A percentile compares a stretch with the other conserved stretches of the same genome.
phyloP scores from a whole-genome alignment of 2,113 vertebrate species.

The Brachypodius melanocephalos region DNA sequence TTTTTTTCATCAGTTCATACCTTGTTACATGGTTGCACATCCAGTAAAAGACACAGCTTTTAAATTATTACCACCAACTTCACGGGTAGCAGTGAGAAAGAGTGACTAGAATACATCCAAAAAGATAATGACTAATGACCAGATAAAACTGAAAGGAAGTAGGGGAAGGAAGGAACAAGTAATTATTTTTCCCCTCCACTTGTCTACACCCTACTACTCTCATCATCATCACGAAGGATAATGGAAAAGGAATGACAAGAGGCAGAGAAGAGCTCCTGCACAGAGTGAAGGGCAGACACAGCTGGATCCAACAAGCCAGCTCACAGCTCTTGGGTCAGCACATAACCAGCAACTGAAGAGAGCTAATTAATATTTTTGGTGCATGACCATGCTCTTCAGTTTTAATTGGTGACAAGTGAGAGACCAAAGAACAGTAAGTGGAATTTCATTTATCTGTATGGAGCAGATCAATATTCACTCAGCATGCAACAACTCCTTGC shows the following conservation, averaged over 20 bases:
- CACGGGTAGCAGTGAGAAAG: not conserved
- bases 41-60: not conserved
- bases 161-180: not conserved
- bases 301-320: not conserved
- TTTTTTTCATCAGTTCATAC: not conserved
- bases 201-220: not conserved
- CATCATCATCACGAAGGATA: fast-evolving
- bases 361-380: slow-evolving; percentile 36
- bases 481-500: slow-evolving; percentile 46
- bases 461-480: slow-evolving; percentile 74
- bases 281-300: not conserved
- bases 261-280: not conserved
- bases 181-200: fast-evolving
- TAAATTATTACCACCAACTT: not conserved
- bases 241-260: not conserved
- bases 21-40: not conserved
- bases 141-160: not conserved
- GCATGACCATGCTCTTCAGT: slow-evolving; percentile 20
- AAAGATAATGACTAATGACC: not conserved
- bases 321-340: not conserved
- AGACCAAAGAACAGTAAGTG: slow-evolving; percentile 61
- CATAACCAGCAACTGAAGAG: not conserved
- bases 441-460: slow-evolving; percentile 70
- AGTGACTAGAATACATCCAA: not conserved
- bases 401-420: slow-evolving; percentile 71